Conservation (phyloP, 2,113 vertebrate genomes). For the Bungarus multicinctus region DNA sequence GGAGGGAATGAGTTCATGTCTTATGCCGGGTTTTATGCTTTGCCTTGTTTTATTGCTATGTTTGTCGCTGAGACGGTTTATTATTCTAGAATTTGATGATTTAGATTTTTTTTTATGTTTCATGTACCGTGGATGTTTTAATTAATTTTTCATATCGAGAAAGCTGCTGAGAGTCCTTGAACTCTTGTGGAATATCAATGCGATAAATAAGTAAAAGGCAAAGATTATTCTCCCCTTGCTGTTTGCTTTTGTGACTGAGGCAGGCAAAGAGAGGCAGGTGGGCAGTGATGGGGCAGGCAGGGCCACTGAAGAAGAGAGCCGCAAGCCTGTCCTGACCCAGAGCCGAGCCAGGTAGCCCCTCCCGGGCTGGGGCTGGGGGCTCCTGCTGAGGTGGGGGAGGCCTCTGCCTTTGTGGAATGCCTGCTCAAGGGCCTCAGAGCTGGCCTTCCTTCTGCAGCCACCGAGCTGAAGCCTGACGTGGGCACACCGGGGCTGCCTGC, state of each 20-base stretch:
- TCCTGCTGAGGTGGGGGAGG: neutral
- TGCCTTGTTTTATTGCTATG: neutral
- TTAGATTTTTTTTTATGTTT: neutral
- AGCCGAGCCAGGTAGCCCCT: neutral
- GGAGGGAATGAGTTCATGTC: neutral
- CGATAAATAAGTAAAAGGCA: neutral
- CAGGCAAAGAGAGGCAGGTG: neutral
- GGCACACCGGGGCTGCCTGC: constrained; percentile 83
- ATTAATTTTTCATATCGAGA: neutral
- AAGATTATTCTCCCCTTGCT: neutral
- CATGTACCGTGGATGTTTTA: neutral
- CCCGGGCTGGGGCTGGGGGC: neutral
- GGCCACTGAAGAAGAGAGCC: neutral
- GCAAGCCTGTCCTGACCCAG: neutral
- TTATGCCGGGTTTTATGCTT: neutral
- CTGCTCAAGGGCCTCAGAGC: neutral
- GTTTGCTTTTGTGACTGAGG: neutral
- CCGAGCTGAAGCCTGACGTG: constrained; percentile 90
- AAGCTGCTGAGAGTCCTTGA: neutral
- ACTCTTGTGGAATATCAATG: neutral
- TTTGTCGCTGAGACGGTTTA: neutral
- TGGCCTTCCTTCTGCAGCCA: constrained; percentile 68
- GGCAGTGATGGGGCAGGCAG: neutral
- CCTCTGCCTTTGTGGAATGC: neutral
- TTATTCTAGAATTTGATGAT: neutral